These are phyloP conservation scores for Ommatoiulus sabulosus DNA, from an alignment of 2,888 invertebrate species.

Conservation along the genomic window DNA sequence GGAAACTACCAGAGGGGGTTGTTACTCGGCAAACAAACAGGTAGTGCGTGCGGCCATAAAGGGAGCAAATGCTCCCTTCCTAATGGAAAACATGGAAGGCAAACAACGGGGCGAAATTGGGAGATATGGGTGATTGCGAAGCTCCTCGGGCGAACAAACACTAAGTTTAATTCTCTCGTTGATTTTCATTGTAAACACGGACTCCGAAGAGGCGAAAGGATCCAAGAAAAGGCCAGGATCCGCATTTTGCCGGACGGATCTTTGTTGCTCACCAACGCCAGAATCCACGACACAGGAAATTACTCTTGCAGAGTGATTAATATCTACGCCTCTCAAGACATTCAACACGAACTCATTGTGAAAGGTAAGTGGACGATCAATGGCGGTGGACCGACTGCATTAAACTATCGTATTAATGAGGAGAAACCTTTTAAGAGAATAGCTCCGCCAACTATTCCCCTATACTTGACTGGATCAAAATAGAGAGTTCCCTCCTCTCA, in stretches of 20 bases:
- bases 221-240: constrained; percentile 56
- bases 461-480: not conserved
- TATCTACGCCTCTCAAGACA: constrained; percentile 57
- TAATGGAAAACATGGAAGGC: not conserved
- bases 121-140: not conserved
- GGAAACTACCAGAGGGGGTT: constrained; percentile 26
- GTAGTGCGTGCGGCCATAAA: not conserved
- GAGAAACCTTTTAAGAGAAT: constrained; percentile 36
- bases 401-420: constrained; percentile 47
- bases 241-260: constrained; percentile 56
- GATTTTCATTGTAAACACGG: not conserved
- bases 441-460: not conserved
- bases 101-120: not conserved
- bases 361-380: constrained; percentile 57
- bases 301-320: constrained; percentile 57
- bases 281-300: constrained; percentile 56
- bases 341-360: constrained; percentile 55
- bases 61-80: not conserved
- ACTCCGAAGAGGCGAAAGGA: constrained; percentile 54
- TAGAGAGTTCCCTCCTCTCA: not conserved
- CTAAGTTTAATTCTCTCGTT: constrained; percentile 3
- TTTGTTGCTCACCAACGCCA: constrained; percentile 53
- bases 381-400: not conserved
- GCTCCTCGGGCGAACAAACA: not conserved
- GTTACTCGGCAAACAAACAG: not conserved